phyloP scores from a whole-genome alignment of 2,113 vertebrate species.

The Oophaga pumilio region DNA sequence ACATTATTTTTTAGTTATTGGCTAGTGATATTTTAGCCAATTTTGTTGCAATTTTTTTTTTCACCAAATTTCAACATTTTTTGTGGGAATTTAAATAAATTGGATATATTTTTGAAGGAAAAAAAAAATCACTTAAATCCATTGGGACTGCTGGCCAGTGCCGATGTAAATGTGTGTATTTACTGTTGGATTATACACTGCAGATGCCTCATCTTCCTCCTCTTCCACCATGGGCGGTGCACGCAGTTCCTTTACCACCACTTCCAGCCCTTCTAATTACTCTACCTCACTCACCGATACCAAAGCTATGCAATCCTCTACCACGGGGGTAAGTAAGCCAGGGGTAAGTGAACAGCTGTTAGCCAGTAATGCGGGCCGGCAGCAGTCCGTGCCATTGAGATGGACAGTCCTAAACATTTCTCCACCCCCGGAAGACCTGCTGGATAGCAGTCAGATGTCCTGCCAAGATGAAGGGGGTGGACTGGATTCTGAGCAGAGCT shows the following conservation, averaged over 20 bases:
- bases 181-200: slow-evolving; percentile 92
- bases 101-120: slow-evolving; percentile 57
- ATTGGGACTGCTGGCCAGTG: slow-evolving; percentile 91
- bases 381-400: slow-evolving; percentile 88
- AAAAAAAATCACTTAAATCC: slow-evolving; percentile 66
- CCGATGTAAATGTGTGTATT: slow-evolving; percentile 80
- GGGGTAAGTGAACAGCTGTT: slow-evolving; percentile 85
- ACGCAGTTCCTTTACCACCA: slow-evolving; percentile 97
- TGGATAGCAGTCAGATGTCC: slow-evolving; percentile 96
- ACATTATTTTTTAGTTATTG: slow-evolving; percentile 65
- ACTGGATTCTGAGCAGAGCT: slow-evolving; percentile 95
- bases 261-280: slow-evolving; percentile 92
- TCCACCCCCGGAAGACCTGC: slow-evolving; percentile 94
- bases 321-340: slow-evolving; percentile 86
- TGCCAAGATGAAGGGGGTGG: slow-evolving; percentile 89
- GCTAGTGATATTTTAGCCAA: slow-evolving; percentile 65
- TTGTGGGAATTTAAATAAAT: slow-evolving; percentile 66
- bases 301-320: slow-evolving; percentile 85
- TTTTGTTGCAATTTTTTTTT: slow-evolving; percentile 65
- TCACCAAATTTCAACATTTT: slow-evolving; percentile 76
- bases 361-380: slow-evolving; percentile 75
- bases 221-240: slow-evolving; percentile 97
- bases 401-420: slow-evolving; percentile 95
- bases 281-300: slow-evolving; percentile 89
- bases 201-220: slow-evolving; percentile 97